phyloP scores from a whole-genome alignment of 1,140 invertebrate genomes.

The Streblospio benedicti region DNA sequence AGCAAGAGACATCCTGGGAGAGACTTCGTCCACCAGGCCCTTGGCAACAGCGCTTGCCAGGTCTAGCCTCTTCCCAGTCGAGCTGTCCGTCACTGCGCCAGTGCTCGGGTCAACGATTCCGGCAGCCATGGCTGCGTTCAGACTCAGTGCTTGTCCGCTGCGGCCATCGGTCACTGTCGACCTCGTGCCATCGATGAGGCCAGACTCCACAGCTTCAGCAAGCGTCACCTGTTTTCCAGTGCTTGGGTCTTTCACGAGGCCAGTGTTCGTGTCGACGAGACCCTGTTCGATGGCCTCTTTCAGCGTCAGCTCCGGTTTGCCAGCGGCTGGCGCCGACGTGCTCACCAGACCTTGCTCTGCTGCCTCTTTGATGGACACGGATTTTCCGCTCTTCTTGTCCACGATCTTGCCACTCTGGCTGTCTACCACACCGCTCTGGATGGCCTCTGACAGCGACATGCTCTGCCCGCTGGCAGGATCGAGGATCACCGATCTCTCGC shows the following conservation, averaged over 20 bases:
- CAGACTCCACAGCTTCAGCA: constrained; percentile 24
- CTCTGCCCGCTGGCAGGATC: constrained; percentile 60
- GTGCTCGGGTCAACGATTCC: constrained; percentile 60
- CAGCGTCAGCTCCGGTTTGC: constrained; percentile 62
- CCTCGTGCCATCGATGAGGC: neutral
- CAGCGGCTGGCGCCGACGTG: neutral
- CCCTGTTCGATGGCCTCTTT: constrained; percentile 76
- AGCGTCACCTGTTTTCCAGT: constrained; percentile 26
- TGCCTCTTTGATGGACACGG: constrained; percentile 67
- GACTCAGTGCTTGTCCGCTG: constrained; percentile 46
- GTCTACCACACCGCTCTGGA: constrained; percentile 68
- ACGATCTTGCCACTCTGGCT: constrained; percentile 57
- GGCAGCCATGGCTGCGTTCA: constrained; percentile 66
- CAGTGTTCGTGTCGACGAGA: constrained; percentile 66
- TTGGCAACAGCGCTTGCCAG: constrained; percentile 63
- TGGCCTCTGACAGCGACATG: constrained; percentile 69
- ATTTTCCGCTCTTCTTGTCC: constrained; percentile 51
- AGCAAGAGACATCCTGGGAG: constrained; percentile 28
- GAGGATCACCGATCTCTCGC: constrained; percentile 28
- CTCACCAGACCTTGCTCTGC: constrained; percentile 36
- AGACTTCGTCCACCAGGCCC: constrained; percentile 59
- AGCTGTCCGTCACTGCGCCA: constrained; percentile 71
- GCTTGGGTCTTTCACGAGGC: constrained; percentile 58
- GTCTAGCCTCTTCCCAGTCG: constrained; percentile 66
- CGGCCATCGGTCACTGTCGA: constrained; percentile 6